Percentiles rank a stretch among this genome's conserved stretches.
phyloP scores from a whole-genome alignment of 2,113 vertebrate genomes.

The Menidia beryllina region DNA sequence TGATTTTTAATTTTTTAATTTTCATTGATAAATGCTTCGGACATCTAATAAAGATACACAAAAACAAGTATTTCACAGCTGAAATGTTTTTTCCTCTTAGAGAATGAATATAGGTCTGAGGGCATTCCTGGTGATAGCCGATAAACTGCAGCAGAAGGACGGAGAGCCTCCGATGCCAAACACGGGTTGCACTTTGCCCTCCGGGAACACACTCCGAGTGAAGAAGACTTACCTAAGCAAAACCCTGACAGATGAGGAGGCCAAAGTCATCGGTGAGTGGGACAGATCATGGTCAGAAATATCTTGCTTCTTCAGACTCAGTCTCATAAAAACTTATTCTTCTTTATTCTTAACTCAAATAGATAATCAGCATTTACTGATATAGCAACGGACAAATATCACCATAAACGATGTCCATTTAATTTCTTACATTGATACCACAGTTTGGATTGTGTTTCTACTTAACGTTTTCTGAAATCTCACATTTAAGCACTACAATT shows the following conservation, averaged over 20 bases:
- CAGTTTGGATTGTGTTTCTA: no score
- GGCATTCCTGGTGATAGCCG: conserved; percentile 96
- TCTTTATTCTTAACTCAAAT: no score
- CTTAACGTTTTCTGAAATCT: no score
- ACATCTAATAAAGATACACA: neutral
- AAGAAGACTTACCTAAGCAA: conserved; percentile 98
- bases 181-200: conserved; percentile 93
- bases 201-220: conserved; percentile 94
- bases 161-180: conserved; percentile 98
- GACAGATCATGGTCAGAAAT: neutral
- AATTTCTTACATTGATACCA: no score
- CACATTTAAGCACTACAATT: no score
- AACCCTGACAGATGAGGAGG: conserved; percentile 96
- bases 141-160: conserved; percentile 97
- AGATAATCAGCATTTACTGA: no score
- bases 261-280: conserved; percentile 94
- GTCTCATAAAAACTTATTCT: no score
- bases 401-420: no score
- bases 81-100: conserved; percentile 72
- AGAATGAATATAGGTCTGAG: conserved; percentile 98
- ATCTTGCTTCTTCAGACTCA: neutral
- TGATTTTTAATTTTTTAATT: no score
- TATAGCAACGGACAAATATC: no score
- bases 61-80: neutral
- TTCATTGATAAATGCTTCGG: neutral